Base-by-base conservation (phyloP, 2,888 invertebrate species). In the Rotaria sp. region DNA sequence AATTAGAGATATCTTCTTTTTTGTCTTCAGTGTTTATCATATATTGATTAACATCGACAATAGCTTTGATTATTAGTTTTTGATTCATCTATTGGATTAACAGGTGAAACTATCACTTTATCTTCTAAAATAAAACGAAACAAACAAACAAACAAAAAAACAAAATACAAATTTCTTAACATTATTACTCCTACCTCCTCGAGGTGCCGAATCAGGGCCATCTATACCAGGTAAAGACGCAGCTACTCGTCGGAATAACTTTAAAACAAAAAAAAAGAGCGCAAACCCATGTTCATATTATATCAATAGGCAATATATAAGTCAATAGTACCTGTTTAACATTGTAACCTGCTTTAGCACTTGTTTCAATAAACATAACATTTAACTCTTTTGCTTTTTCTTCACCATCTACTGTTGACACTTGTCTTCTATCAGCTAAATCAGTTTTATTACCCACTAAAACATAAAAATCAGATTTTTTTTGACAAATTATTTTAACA, bases 291-390 rank as follows among this genome's bases (percentile, higher is more conserved):
- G n/a, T n/a, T n/a, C 21, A 52, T 80, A 26, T 18, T 45, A 26
- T 26, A 13, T 45, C 18, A 38, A 18, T 35, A 26, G 8, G 7
- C 2, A 55, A 55, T 26, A 3, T 26, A 55, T 21, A 55, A 1
- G 1, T 59, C 45, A 45, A 48, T 84, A 11, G 11, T 85, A 86
- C 86, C 50, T 86, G 86, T 93, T 99, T 98, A 88, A 99, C 99
- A 93, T 99, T 99, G 92, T 98, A 98, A 87, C 98, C 98, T 88
- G 97, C 97, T 93, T 99, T 99, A 90, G 98, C 98, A 93, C 97
- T 97, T 89, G 99, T 99, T 93, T 99, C 99, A 90, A 99, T 98
- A 92, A 99, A 99, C 98, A 99, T 98, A 87, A 99, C 98, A 93
- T 97, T 97, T 89, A 99, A 93, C 93, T 99, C 98, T 93, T 97